A percentile compares a stretch with the other conserved stretches of the same genome.
phyloP scores from a whole-genome alignment of 2,113 vertebrate genomes.

The Carlito syrichta region DNA sequence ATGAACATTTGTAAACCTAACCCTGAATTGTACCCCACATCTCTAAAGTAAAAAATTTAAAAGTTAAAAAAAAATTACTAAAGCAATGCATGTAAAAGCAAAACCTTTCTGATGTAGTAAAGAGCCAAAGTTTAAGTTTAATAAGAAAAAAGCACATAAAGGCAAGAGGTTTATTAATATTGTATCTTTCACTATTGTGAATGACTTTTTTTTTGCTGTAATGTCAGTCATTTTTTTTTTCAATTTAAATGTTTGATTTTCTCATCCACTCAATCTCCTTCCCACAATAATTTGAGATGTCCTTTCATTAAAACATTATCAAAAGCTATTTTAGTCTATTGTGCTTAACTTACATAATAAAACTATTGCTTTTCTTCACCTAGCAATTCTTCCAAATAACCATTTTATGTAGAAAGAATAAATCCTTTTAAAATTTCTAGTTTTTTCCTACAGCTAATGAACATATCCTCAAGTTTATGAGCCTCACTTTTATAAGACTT shows the following conservation, averaged over 20 bases:
- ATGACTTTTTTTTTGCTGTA: not conserved
- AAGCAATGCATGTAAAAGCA: not conserved
- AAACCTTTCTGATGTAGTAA: conserved; percentile 1
- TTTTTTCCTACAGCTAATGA: not conserved
- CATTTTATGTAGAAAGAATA: not conserved
- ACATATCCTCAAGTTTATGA: not conserved
- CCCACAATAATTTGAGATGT: not conserved
- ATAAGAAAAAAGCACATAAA: not conserved
- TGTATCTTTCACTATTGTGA: conserved; percentile 8
- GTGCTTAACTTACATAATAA: not conserved
- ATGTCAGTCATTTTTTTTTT: not conserved
- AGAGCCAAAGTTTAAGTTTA: not conserved
- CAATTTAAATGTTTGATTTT: not conserved
- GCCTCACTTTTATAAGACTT: not conserved
- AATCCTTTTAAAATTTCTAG: not conserved
- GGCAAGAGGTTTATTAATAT: not conserved
- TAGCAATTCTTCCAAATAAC: not conserved
- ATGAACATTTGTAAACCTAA: no score
- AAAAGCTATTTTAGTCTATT: not conserved
- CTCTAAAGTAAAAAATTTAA: no score
- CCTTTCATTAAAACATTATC: not conserved
- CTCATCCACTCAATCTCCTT: not conserved
- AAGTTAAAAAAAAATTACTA: no score
- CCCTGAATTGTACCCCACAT: no score
- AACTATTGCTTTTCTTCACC: not conserved